phyloP scores from a whole-genome alignment of 2,888 invertebrate species.

The Caenorhabditis zanzibari region DNA sequence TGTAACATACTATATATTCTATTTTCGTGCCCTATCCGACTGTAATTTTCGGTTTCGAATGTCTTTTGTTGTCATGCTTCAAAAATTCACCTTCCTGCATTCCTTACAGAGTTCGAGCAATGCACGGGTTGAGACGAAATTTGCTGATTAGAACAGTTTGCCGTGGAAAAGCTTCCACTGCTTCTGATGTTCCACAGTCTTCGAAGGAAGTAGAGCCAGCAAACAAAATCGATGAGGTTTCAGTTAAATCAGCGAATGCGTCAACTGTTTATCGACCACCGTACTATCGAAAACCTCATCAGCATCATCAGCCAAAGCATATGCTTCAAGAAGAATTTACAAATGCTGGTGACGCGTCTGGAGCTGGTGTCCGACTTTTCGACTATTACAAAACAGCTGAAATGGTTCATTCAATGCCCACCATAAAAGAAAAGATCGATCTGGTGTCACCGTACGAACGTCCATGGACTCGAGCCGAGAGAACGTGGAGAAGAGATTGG shows the following conservation, averaged over 20 bases:
- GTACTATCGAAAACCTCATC: constrained; percentile 70
- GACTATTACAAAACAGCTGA: constrained; percentile 82
- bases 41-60: constrained; percentile 11
- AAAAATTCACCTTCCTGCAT: neutral
- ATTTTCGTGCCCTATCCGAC: neutral
- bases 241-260: constrained; percentile 48
- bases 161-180: constrained; percentile 43
- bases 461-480: constrained; percentile 78
- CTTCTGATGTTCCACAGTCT: constrained; percentile 30
- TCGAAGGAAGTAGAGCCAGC: constrained; percentile 20
- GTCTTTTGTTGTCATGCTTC: neutral
- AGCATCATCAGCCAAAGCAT: constrained; percentile 70
- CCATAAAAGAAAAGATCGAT: constrained; percentile 79
- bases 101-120: neutral
- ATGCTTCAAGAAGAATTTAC: constrained; percentile 76
- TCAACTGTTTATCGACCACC: constrained; percentile 72
- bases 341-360: constrained; percentile 75
- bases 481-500: constrained; percentile 79
- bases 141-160: constrained; percentile 40
- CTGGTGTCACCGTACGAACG: constrained; percentile 82
- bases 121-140: constrained; percentile 56
- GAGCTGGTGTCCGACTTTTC: constrained; percentile 77
- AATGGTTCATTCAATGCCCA: constrained; percentile 76
- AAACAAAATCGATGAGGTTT: neutral
- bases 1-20: constrained; percentile 3